Evolutionary conservation across 2,113 vertebrate genomes (phyloP).

Genomic region (Tachuris rubrigastra): DNA sequence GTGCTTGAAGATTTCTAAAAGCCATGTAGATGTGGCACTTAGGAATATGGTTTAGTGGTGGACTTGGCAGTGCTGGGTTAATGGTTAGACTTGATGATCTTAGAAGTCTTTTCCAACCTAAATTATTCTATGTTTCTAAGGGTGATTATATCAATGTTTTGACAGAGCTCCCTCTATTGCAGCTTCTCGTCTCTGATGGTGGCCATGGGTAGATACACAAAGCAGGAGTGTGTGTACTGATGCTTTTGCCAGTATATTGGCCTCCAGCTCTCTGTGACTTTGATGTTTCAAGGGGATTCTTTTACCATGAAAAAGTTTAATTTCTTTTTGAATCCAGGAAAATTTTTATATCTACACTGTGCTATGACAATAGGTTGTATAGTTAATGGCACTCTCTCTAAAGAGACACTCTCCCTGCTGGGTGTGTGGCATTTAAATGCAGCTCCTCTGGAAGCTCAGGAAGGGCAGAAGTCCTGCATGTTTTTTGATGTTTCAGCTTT

Average conservation of each 20-base stretch:
- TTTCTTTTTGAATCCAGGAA: not conserved
- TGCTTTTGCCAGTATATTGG: not conserved
- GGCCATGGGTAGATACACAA: not conserved
- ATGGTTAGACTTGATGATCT: not conserved
- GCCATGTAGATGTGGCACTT: not conserved
- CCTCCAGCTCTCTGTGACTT: not conserved
- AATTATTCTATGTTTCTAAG: not conserved
- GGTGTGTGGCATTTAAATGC: not conserved
- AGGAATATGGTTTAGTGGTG: not conserved
- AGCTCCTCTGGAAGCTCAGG: not conserved
- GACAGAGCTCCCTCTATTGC: not conserved
- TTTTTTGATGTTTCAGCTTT: not conserved
- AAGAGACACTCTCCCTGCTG: not conserved
- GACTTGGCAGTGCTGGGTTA: not conserved
- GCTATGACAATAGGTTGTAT: not conserved
- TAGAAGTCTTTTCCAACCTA: not conserved
- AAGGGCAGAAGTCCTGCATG: not conserved
- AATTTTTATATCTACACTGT: not conserved
- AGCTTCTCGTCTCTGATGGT: not conserved
- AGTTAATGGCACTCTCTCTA: not conserved
- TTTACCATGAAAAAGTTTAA: not conserved
- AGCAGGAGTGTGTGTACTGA: not conserved
- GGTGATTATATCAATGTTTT: not conserved
- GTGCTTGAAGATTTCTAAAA: not conserved
- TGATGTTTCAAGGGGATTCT: not conserved